phyloP scores from a whole-genome alignment of 2,888 invertebrate species.

The Leucoma salicis region DNA sequence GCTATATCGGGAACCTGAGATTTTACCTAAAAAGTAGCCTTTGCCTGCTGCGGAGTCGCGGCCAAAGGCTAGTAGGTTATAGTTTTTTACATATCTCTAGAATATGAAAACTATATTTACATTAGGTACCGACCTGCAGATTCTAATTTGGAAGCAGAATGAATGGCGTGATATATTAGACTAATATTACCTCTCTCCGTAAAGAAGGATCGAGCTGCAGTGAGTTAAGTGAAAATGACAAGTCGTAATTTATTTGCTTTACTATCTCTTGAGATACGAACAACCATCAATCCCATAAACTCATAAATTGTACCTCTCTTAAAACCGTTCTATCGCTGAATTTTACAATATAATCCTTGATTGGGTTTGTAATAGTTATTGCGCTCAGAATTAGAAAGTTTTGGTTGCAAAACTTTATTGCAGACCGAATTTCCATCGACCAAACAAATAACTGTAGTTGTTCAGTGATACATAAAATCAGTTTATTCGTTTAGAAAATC shows the following conservation, averaged over 20 bases:
- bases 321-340: background rate
- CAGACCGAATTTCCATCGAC: conserved; percentile 10
- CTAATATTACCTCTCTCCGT: too few species aligned
- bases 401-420: conserved; percentile 18
- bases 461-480: background rate
- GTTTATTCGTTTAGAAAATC: background rate
- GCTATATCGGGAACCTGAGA: too few species aligned
- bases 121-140: too few species aligned
- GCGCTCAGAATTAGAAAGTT: conserved; percentile 6
- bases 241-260: background rate
- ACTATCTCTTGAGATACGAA: background rate
- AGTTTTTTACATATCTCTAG: too few species aligned
- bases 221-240: too few species aligned
- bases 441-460: conserved; percentile 1
- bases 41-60: too few species aligned
- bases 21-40: too few species aligned
- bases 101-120: too few species aligned
- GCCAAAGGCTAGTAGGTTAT: too few species aligned
- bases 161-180: too few species aligned
- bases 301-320: background rate
- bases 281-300: background rate
- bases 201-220: too few species aligned
- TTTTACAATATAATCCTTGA: background rate
- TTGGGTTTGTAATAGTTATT: conserved; percentile 7
- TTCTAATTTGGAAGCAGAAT: too few species aligned